A percentile compares a stretch with the other conserved stretches of the same genome.
These are phyloP conservation scores for Campopleginae sp. DNA, from an alignment of 2,888 invertebrate species.

Conservation along the genomic window DNA sequence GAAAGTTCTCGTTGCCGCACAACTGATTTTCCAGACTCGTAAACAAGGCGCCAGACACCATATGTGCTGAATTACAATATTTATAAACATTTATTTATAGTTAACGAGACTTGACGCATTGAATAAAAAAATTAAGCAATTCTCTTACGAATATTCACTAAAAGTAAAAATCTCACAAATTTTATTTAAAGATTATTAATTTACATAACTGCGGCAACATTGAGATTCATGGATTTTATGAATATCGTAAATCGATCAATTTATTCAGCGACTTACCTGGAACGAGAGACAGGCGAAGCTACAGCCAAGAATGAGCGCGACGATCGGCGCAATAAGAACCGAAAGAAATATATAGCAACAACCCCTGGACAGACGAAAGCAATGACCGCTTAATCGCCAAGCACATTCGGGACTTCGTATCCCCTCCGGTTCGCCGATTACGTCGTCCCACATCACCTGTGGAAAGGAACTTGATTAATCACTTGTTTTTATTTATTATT, in stretches of 20 bases:
- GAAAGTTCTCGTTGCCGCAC: constrained; percentile 87
- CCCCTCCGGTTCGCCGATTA: constrained; percentile 90
- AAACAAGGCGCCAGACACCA: constrained; percentile 90
- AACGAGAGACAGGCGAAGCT: constrained; percentile 90
- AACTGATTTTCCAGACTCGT: constrained; percentile 88
- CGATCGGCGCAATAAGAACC: constrained; percentile 88
- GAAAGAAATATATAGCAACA: constrained; percentile 90
- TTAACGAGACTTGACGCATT: background rate
- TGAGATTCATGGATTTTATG: background rate
- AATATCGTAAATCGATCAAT: background rate
- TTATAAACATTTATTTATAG: background rate
- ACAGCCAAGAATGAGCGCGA: constrained; percentile 88
- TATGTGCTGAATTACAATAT: constrained; percentile 87
- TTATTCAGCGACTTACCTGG: constrained; percentile 84
- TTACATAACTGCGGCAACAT: background rate
- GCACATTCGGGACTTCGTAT: constrained; percentile 89
- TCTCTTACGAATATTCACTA: background rate
- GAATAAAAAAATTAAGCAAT: background rate
- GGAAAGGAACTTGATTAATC: background rate
- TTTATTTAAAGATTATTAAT: background rate
- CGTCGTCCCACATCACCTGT: constrained; percentile 90
- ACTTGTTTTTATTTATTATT: background rate
- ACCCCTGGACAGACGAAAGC: constrained; percentile 88
- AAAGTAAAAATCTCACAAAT: too few species aligned
- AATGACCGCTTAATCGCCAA: constrained; percentile 88